Evolutionary conservation across 2,113 vertebrate genomes (phyloP).

Genomic region (Scytalopus superciliaris): DNA sequence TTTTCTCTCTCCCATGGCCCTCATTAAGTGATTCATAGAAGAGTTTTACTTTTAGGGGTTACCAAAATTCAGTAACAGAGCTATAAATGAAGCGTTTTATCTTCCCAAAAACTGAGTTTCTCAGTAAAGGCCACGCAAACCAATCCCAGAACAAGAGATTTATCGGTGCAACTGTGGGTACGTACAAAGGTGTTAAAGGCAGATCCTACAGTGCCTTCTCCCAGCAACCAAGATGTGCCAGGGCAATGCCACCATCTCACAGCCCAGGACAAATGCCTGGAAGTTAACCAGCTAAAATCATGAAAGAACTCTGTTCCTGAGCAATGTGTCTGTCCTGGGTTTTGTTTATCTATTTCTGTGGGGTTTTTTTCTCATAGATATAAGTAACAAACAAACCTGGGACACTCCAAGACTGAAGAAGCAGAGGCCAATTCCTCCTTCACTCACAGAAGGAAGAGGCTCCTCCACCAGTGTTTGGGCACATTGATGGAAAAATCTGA

Average conservation of each 20-base stretch:
- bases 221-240: background rate
- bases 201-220: background rate
- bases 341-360: background rate
- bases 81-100: background rate
- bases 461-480: background rate
- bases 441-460: background rate
- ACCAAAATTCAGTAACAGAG: background rate
- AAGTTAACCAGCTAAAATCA: background rate
- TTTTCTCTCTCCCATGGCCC: background rate
- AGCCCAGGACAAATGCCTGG: background rate
- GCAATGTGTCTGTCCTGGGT: background rate
- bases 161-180: background rate
- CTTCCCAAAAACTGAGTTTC: background rate
- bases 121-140: background rate
- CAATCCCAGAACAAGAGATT: background rate
- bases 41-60: background rate
- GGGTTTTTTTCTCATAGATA: background rate
- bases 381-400: background rate
- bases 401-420: background rate
- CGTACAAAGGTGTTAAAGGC: background rate
- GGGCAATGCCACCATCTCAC: accelerated
- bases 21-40: background rate
- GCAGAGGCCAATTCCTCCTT: background rate
- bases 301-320: background rate
- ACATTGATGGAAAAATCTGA: background rate